Base-by-base conservation (phyloP, 1,140 invertebrate genomes). In the Cheumatopsyche charites region DNA sequence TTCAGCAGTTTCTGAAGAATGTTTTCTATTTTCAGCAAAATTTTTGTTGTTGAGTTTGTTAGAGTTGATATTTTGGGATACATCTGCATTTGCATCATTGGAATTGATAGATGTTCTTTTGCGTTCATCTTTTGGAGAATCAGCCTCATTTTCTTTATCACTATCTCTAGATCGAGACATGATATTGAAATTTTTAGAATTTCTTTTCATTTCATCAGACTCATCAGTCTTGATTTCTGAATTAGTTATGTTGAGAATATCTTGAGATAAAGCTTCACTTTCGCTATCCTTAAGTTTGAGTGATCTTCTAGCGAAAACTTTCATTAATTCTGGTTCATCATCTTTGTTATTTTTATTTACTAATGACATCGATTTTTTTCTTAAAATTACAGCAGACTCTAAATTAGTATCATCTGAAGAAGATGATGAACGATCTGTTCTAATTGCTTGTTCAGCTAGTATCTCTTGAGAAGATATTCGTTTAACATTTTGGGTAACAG, bases 251-350 rank as follows among this genome's bases (percentile, higher is more conserved):
- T 68, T 71, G 78, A 15, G 80, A 62, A 88, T 85, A 71, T 87
- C 85, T 72, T 87, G 83, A n/a, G 82, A 82, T 26, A 87, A 77
- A 25, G 82, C 80, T 62, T 88, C 87, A n/a, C 84, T 86, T 74
- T 91, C 90, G 6, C 79, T 80, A 75, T 92, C 90, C 81, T 90
- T 91, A 3, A 92, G 79, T 81, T 93, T 93, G 0, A 93, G 81
- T 1, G 91, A 93, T 67, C 91, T 81, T 43, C 91, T 81, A 0
- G 91, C 91, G 78, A 93, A 93, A 0, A 93, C 91, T 82, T 92
- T 92, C 85, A 92, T 89, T 23, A 93, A 79, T 79, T 93, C 91
- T 0, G 90, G 90, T 79, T 91, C 89, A 49, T 90, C 88, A 66
- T 90, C 89, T 69, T 78, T 80, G 21, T 81, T 82, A 72, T 75